Base-by-base conservation (phyloP, 2,888 invertebrate species). In the Brachynemurus nebulosus region DNA sequence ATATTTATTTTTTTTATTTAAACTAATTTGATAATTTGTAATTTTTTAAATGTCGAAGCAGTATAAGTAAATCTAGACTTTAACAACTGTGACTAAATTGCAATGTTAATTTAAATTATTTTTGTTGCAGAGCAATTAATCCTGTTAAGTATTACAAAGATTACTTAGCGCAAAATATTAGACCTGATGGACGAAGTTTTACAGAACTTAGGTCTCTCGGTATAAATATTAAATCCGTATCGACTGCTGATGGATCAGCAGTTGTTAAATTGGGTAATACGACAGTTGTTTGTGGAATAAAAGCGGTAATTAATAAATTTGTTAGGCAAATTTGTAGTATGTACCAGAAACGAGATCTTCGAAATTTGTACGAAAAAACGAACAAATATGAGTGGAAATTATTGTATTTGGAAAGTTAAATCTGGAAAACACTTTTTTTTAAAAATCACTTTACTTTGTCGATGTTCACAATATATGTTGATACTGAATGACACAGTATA, bases 211-310 rank as follows among this genome's bases (percentile, higher is more conserved):
- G 89, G 40, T 76, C 80, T 17, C 69, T 75, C 41, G 67, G 74
- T 19, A 61, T 82, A 6, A 80, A 80, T 57, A 66, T 76, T 16
- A 71, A 72, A 41, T 72, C 78, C 0, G 69, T 80, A 42, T 63
- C 64, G 21, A 73, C 76, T 36, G 78, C 85, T 1, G 84, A 86
- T 59, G 78, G 84, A 37, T 86, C 85, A 3, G 76, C 84, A 3
- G 70, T 84, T 34, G 77, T 80, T 1, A 83, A 83, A 69, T 71
- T 88, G 54, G 91, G 91, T 16, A 81, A 83, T 55, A 88, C 89
- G 2, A 78, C 80, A 37, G 79, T 88, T 30, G 71, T 88, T 39
- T 90, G 90, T 66, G 89, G 89, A 5, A 80, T 90, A 45, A 85
- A 88, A 70, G 80, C 85, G 53, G 86, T 86, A 70, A 70, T n/a